Conservation (phyloP, 2,113 vertebrate species). For the Embiotoca jacksoni region DNA sequence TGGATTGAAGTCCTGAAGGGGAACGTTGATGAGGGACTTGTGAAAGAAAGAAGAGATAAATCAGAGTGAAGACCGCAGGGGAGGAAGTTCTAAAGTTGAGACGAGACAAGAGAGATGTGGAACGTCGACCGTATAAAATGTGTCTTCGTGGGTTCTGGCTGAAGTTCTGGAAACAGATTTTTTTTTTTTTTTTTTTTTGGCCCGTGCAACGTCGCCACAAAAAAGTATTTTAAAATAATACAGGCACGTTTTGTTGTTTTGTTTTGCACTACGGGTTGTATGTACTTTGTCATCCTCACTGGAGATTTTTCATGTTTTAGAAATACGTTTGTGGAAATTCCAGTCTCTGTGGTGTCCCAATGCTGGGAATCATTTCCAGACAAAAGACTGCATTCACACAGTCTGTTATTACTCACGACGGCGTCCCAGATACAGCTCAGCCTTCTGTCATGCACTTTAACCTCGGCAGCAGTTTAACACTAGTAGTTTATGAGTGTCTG, state of each 20-base stretch:
- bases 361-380: neutral
- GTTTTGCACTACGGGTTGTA: constrained; percentile 5
- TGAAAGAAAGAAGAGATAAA: constrained; percentile 59
- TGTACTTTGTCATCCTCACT: neutral
- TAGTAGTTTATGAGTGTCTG: neutral
- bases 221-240: neutral
- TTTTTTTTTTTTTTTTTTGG: too few species aligned
- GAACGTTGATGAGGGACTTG: constrained; percentile 75
- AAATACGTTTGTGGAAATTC: neutral
- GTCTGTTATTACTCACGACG: constrained; percentile 1
- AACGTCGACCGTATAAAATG: constrained; percentile 1
- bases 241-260: neutral
- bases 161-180: neutral
- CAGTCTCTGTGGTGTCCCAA: neutral
- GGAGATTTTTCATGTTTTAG: neutral
- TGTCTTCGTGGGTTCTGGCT: neutral
- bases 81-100: neutral
- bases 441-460: constrained; percentile 67
- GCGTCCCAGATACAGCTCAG: constrained; percentile 23
- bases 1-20: constrained; percentile 93
- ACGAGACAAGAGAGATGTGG: neutral
- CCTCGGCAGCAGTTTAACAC: constrained; percentile 5
- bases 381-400: neutral
- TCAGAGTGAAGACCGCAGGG: neutral
- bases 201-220: neutral